Percentiles rank a stretch among this genome's conserved stretches.
Conservation (phyloP, 2,113 vertebrate genomes). For the Hypanus sabinus region DNA sequence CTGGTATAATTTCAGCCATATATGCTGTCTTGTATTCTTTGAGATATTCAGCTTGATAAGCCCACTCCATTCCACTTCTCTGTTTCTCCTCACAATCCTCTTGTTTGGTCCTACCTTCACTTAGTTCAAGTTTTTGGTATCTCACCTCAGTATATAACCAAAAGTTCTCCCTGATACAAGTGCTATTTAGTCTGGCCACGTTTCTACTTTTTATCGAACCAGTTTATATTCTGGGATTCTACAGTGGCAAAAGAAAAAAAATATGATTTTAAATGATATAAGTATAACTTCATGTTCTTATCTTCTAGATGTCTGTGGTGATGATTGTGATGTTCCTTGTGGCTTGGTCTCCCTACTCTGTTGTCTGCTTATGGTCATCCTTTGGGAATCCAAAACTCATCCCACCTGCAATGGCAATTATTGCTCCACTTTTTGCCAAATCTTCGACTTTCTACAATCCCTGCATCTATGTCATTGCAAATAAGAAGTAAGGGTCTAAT, state of each 20-base stretch:
- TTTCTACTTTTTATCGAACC: background rate
- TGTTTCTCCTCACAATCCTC: background rate
- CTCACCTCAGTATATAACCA: background rate
- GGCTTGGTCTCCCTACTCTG: conserved; percentile 91
- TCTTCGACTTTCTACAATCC: conserved; percentile 98
- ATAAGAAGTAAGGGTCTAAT: conserved; percentile 78
- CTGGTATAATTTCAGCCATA: background rate
- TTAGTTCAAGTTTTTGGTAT: background rate
- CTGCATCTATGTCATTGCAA: conserved; percentile 88
- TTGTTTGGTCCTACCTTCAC: background rate
- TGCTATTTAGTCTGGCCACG: background rate
- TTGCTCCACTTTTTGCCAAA: conserved; percentile 94
- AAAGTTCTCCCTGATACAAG: background rate
- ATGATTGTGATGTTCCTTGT: conserved; percentile 95
- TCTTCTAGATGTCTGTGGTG: conserved; percentile 84
- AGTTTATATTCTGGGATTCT: background rate
- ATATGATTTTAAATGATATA: background rate
- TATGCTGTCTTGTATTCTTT: background rate
- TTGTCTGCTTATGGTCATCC: conserved; percentile 93
- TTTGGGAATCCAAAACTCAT: conserved; percentile 83
- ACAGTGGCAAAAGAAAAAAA: background rate
- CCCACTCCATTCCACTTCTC: background rate
- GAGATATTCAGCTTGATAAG: background rate
- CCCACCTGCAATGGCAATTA: conserved; percentile 82
- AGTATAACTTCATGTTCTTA: conserved; percentile 35